Percentiles rank a stretch among this genome's conserved stretches.
phyloP scores from a whole-genome alignment of 1,140 invertebrate species.

The Coptotermes formosanus region DNA sequence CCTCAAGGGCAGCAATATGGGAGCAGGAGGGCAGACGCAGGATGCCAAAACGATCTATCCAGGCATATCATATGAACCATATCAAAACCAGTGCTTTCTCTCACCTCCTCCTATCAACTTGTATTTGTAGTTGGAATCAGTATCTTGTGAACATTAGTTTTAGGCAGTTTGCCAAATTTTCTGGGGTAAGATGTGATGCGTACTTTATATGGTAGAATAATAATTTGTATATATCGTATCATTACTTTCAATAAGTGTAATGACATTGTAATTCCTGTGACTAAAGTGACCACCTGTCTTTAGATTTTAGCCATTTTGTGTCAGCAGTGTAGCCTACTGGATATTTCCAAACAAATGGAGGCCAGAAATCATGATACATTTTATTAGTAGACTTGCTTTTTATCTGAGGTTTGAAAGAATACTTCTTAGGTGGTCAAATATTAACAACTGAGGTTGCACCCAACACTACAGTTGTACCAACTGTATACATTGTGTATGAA shows the following conservation, averaged over 20 bases:
- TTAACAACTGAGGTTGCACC: constrained; percentile 18
- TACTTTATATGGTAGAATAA: constrained; percentile 33
- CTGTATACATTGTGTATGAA: constrained; percentile 27
- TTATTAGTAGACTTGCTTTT: not conserved
- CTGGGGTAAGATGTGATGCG: constrained; percentile 29
- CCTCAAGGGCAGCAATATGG: no score
- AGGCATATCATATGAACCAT: constrained; percentile 32
- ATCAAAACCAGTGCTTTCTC: constrained; percentile 31
- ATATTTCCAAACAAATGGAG: constrained; percentile 25
- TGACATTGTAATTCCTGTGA: constrained; percentile 26
- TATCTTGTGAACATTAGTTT: constrained; percentile 29
- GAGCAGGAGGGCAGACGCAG: not conserved
- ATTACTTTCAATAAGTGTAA: constrained; percentile 30
- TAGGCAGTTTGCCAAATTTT: constrained; percentile 32
- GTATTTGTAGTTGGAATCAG: constrained; percentile 24
- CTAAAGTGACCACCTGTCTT: constrained; percentile 22
- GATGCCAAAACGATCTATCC: not conserved
- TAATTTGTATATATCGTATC: constrained; percentile 31
- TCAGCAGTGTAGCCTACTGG: constrained; percentile 21
- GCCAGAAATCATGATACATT: constrained; percentile 18
- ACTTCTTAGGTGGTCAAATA: constrained; percentile 21
- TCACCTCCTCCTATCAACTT: constrained; percentile 26
- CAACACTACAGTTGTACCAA: not conserved
- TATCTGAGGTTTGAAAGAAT: not conserved
- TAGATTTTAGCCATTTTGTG: constrained; percentile 27